Conservation (phyloP, 2,888 invertebrate genomes). For the Lasioglossum leucozonium region DNA sequence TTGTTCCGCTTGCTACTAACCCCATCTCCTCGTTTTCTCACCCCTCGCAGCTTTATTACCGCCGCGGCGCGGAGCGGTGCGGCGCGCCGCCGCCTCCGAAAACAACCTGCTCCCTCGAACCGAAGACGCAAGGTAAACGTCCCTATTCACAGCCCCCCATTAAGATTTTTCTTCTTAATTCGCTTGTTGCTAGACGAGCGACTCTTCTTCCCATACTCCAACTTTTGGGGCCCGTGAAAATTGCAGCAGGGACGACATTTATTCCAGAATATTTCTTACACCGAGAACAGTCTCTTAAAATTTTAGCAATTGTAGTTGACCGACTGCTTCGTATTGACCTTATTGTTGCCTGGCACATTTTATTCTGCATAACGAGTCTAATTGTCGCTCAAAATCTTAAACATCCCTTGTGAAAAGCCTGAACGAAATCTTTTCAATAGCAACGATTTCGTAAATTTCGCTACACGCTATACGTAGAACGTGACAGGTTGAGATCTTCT, state of each 20-base stretch:
- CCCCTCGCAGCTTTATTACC: slow-evolving; percentile 42
- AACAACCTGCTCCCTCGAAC: slow-evolving; percentile 51
- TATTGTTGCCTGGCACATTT: too few relatives aligned
- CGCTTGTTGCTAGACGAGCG: background rate
- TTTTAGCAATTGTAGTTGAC: background rate
- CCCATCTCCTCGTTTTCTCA: slow-evolving; percentile 35
- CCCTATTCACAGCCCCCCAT: background rate
- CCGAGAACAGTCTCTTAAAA: too few relatives aligned
- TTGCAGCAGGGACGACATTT: background rate
- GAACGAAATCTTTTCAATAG: background rate
- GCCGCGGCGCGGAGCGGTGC: too few relatives aligned
- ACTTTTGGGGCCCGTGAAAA: background rate
- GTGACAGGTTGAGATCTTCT: background rate
- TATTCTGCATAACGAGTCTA: too few relatives aligned
- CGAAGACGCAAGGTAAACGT: slow-evolving; percentile 19
- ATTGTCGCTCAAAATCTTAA: too few relatives aligned
- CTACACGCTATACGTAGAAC: background rate
- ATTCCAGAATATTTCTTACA: background rate
- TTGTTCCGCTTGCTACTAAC: slow-evolving; percentile 16
- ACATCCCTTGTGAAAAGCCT: background rate
- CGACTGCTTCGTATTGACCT: background rate
- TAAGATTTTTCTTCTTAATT: background rate
- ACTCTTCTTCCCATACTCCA: background rate
- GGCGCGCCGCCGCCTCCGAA: slow-evolving; percentile 46
- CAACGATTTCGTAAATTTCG: background rate